phyloP scores from a whole-genome alignment of 2,888 invertebrate species.

The Drosophila acutilabella region DNA sequence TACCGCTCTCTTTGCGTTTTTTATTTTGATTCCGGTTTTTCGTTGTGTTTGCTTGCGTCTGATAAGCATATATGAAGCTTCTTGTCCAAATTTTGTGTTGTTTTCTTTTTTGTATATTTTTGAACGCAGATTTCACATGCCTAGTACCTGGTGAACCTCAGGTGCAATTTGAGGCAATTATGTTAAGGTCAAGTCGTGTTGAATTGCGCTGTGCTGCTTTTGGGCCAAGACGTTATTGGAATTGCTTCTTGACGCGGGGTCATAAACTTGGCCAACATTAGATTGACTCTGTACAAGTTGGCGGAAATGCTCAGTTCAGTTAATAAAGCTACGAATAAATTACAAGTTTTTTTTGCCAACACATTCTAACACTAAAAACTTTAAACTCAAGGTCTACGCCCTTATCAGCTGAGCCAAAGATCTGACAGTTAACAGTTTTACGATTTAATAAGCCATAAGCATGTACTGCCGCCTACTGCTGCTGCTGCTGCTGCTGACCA shows the following conservation, averaged over 20 bases:
- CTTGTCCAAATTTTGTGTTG: slow-evolving; percentile 40
- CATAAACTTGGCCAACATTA: slow-evolving; percentile 49
- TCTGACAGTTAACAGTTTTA: slow-evolving; percentile 55
- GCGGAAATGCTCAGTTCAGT: slow-evolving; percentile 35
- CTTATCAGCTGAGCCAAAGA: slow-evolving; percentile 35
- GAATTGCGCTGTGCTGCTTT: slow-evolving; percentile 38
- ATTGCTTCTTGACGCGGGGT: slow-evolving; percentile 42
- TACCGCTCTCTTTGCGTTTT: slow-evolving; percentile 42
- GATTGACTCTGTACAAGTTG: slow-evolving; percentile 15
- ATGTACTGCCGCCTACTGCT: slow-evolving; percentile 31
- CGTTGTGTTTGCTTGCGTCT: slow-evolving; percentile 57
- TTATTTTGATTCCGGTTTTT: slow-evolving; percentile 77
- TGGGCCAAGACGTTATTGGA: slow-evolving; percentile 48
- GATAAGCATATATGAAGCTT: slow-evolving; percentile 58
- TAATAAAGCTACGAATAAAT: background rate
- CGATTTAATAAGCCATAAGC: slow-evolving; percentile 73
- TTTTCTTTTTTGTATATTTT: slow-evolving; percentile 26
- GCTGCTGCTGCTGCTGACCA: slow-evolving; percentile 51
- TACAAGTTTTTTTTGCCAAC: slow-evolving; percentile 3
- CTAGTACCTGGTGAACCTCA: slow-evolving; percentile 51
- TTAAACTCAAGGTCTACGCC: slow-evolving; percentile 22
- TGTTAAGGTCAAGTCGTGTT: slow-evolving; percentile 58
- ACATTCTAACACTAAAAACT: slow-evolving; percentile 4
- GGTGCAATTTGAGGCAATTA: slow-evolving; percentile 59
- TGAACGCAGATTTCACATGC: slow-evolving; percentile 56